Base-by-base conservation (phyloP, 2,113 vertebrate species). In the Peromyscus maniculatus region DNA sequence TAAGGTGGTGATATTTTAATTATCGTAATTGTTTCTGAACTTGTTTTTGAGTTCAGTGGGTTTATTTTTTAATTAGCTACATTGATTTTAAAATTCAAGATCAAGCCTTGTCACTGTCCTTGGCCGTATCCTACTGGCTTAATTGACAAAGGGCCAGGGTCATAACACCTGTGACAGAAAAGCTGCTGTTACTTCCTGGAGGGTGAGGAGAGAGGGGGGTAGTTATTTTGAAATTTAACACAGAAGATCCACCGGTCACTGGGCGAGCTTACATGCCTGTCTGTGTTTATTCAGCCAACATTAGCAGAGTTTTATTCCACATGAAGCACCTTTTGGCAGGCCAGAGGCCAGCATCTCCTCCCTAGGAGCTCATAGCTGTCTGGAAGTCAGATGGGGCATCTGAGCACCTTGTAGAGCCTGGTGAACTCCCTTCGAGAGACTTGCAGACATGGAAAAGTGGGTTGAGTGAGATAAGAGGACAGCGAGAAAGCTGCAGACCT, bases 31-130 rank as follows among this genome's bases (percentile, higher is more conserved):
- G 92, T 94, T 97, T 96, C 93, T 91, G 78, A 97, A 96, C 95
- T 97, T 97, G 91, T 89, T 97, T 98, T 96, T 72, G 67, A 95
- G 94, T 92, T 95, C n/a, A 89, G 74, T 57, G 7, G 96, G 91
- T 97, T 95, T 75, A 89, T 93, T 97, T 97, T 97, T 97, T 96
- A 97, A 98, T 97, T 96, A 97, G 97, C 74, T 84, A 96, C 31
- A 89, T 82, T 93, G 91, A 94, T 95, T 95, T 95, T n/a, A 62
- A 97, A 94, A 90, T 55, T 39, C 26, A 13, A 33, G 92, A 57
- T 78, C 91, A 89, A 97, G 77, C 12, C 83, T 95, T 88, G 93
- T 87, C 12, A 0, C 33, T 46, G 59, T 89, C 66, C 31, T 62
- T 78, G 46, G 52, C 49, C 26, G 91, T 10, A 80, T 84, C 69